Percentiles rank a stretch among this genome's conserved stretches.
These are phyloP conservation scores for Peromyscus melanophrys DNA, from an alignment of 2,797 vertebrate species.

Conservation along the genomic window DNA sequence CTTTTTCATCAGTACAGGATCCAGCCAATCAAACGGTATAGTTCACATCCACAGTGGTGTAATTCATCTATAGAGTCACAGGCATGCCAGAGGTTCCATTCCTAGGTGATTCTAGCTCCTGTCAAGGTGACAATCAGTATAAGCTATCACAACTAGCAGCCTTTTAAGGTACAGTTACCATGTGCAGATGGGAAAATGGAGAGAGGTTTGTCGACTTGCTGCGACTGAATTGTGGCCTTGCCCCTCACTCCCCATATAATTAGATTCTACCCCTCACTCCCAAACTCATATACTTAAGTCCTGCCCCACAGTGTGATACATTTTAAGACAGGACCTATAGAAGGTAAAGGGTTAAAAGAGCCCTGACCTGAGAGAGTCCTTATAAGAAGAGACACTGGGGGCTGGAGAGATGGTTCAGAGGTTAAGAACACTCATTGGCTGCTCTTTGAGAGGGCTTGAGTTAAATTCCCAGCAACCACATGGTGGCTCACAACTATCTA, in stretches of 20 bases:
- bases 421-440: too few species aligned
- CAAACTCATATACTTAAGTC: background rate
- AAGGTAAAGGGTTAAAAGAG: background rate
- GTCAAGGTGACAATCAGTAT: background rate
- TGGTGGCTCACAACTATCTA: too few species aligned
- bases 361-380: background rate
- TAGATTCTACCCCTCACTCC: background rate
- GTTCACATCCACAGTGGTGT: too few species aligned
- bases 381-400: background rate
- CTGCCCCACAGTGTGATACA: background rate
- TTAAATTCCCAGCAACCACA: too few species aligned
- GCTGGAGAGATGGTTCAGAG: background rate
- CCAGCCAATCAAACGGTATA: background rate
- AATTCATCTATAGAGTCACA: background rate
- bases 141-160: background rate
- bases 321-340: background rate
- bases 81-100: background rate
- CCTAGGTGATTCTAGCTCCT: background rate
- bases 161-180: background rate
- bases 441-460: too few species aligned
- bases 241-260: too few species aligned
- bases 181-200: background rate
- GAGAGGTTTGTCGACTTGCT: background rate
- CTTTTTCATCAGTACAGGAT: background rate
- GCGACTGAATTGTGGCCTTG: background rate